phyloP scores from a whole-genome alignment of 1,140 invertebrate species.

The Drosophila orena region DNA sequence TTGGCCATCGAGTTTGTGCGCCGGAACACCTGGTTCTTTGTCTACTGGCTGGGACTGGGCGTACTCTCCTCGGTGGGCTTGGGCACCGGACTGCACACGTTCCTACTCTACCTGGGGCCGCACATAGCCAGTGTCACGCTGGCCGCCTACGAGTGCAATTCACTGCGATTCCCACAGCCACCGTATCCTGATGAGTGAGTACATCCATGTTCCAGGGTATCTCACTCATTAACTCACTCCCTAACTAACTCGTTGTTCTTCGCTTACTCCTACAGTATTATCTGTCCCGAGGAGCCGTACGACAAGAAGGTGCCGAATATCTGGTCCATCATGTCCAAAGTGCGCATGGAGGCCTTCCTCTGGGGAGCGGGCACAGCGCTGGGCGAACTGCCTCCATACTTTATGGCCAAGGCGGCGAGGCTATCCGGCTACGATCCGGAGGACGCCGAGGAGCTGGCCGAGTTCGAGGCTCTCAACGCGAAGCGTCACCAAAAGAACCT shows the following conservation, averaged over 20 bases:
- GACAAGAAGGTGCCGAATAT: conserved; percentile 87
- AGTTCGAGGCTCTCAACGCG: conserved; percentile 90
- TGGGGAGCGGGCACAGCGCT: conserved; percentile 99
- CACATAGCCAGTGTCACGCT: conserved; percentile 97
- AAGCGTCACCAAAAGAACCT: conserved; percentile 88
- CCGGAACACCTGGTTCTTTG: conserved; percentile 89
- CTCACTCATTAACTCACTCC: too few relatives aligned
- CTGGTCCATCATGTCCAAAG: conserved; percentile 97
- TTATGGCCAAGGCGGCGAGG: conserved; percentile 97
- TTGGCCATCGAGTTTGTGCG: conserved; percentile 84
- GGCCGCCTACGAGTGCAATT: conserved; percentile 98
- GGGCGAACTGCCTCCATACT: conserved; percentile 98
- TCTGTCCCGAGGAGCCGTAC: conserved; percentile 90
- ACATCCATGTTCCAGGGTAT: neutral
- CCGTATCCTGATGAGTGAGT: conserved; percentile 94
- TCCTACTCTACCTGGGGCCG: conserved; percentile 97
- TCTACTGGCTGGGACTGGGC: conserved; percentile 98
- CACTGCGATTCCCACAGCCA: conserved; percentile 96
- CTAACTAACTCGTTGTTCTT: neutral
- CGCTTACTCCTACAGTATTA: conserved; percentile 87
- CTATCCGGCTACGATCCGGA: conserved; percentile 90
- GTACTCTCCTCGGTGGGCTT: conserved; percentile 98
- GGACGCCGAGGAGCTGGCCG: conserved; percentile 91
- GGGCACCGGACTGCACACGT: conserved; percentile 99
- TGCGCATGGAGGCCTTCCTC: conserved; percentile 96